Base-by-base conservation (phyloP, 2,113 vertebrate genomes). In the Mola mola region DNA sequence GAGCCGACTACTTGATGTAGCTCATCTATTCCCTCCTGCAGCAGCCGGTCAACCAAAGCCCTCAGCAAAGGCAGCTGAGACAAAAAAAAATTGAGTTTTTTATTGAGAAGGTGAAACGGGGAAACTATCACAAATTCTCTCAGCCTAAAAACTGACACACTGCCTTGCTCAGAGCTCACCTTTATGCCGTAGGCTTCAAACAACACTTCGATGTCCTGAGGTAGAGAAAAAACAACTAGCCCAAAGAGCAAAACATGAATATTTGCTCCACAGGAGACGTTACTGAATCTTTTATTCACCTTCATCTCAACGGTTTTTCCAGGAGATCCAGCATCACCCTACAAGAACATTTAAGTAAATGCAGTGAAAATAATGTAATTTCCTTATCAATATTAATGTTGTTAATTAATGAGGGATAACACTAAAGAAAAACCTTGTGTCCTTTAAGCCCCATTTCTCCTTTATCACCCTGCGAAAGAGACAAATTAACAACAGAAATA, bases 131-230 rank as follows among this genome's bases (percentile, higher is more conserved):
- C 1, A 19, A 47, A 53, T 28, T 65, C 48, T 36, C 4, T 29
- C 34, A 15, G 43, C 13, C 8, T 76, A 4, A 55, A 19, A 48
- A 36, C 38, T 2, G 6, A 8, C 10, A 19, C 0, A 10, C 1
- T 50, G 4, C 21, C 9, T 3, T 5, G 6, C 5, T 53, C n/a
- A 24, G 25, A 42, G 19, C 92, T 50, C 82, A 95, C 95, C 91
- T 93, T 91, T 79, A 96, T 95, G 6, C 95, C 95, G 0, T 95
- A 94, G 2, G 77, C 84, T 66, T 96, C 95, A 82, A 96, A 95
- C 74, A 96, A 88, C 6, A n/a, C 74, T 81, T 95, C 95, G 64
- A 96, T 87, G 75, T 94, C 93, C 95, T 96, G 59, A 29, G 76
- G 53, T 8, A 78, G 56, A 68, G 6, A 7, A 19, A 55, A 81